Percentiles rank a stretch among this genome's conserved stretches.
Evolutionary conservation across 2,888 invertebrate species (phyloP).

Genomic region (Girardia tigrina): DNA sequence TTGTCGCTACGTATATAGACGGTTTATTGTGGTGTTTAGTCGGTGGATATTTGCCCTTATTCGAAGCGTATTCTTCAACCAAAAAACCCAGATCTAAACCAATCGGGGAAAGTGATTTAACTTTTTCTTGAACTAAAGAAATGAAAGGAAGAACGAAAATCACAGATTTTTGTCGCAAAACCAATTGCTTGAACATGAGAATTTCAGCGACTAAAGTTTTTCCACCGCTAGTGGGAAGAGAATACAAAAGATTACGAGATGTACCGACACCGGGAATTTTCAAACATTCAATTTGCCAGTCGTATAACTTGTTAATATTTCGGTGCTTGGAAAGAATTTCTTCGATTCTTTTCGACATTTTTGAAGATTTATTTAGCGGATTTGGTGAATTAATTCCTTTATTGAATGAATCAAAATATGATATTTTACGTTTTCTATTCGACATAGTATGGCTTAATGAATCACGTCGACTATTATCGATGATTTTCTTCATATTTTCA

Average conservation of each 20-base stretch:
- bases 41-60: slow-evolving; percentile 70
- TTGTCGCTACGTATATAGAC: slow-evolving; percentile 76
- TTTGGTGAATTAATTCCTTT: too few species aligned
- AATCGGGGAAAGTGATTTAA: slow-evolving; percentile 56
- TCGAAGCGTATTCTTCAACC: slow-evolving; percentile 84
- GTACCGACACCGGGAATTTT: slow-evolving; percentile 61
- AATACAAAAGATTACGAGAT: slow-evolving; percentile 71
- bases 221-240: slow-evolving; percentile 86
- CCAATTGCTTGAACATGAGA: slow-evolving; percentile 69
- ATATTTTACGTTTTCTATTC: too few species aligned
- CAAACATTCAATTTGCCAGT: slow-evolving; percentile 82
- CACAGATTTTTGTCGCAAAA: slow-evolving; percentile 68
- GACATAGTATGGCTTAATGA: too few species aligned
- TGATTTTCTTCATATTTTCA: too few species aligned
- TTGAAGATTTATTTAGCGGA: too few species aligned
- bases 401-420: too few species aligned
- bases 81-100: slow-evolving; percentile 72
- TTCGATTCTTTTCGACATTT: too few species aligned
- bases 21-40: slow-evolving; percentile 64
- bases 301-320: too few species aligned
- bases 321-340: too few species aligned
- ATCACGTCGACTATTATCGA: too few species aligned
- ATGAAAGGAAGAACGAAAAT: slow-evolving; percentile 83
- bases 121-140: slow-evolving; percentile 91
- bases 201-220: slow-evolving; percentile 92